These are phyloP conservation scores for Montipora cactus DNA, from an alignment of 64 coral and sea anemone genomes.

Conservation along the genomic window DNA sequence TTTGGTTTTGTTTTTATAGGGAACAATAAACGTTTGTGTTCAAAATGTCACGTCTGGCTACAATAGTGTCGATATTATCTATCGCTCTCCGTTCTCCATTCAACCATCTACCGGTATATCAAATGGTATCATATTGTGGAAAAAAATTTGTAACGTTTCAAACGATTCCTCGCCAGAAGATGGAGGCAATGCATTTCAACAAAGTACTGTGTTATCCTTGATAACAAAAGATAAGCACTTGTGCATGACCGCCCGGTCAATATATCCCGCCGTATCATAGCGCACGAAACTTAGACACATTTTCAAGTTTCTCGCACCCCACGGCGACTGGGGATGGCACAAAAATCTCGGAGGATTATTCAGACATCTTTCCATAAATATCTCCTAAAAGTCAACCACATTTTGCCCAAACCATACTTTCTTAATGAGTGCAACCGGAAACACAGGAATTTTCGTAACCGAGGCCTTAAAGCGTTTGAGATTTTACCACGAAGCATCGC, in stretches of 20 bases:
- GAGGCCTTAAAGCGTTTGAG: neutral
- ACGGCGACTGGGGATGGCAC: no score
- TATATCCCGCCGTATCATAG: neutral
- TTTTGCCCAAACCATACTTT: neutral
- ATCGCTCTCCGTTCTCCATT: neutral
- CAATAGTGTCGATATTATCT: neutral
- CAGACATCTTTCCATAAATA: neutral
- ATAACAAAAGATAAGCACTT: neutral
- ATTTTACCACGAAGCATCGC: neutral
- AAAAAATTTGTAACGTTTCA: neutral
- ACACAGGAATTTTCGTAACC: neutral
- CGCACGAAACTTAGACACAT: neutral
- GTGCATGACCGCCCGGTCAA: neutral
- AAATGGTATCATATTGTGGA: no score
- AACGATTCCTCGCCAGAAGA: neutral
- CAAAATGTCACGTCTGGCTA: slow-evolving; percentile 10
- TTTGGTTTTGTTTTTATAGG: neutral
- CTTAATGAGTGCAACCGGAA: neutral
- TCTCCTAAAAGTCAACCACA: neutral
- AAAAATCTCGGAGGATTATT: neutral
- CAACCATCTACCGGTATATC: no score
- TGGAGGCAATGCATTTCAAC: neutral
- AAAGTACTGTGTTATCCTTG: neutral
- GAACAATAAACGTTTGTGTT: slow-evolving; percentile 3
- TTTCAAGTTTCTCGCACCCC: no score